Percentiles rank a stretch among this genome's conserved stretches.
These are phyloP conservation scores for Nomada goodeniana DNA, from an alignment of 2,888 invertebrate species.

Conservation along the genomic window DNA sequence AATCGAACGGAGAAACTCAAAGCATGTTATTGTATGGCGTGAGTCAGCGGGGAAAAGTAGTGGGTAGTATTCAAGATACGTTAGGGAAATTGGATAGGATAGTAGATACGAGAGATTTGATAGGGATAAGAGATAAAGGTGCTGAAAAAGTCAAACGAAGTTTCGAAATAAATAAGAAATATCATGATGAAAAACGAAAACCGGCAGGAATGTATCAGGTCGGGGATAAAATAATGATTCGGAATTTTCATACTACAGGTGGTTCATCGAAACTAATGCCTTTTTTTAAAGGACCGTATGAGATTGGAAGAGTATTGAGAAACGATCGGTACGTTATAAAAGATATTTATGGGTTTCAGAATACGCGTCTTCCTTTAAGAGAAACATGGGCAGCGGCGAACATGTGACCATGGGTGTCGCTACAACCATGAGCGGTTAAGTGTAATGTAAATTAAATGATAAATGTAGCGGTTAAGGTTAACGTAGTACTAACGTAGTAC, in stretches of 20 bases:
- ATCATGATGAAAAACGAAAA: conserved; percentile 72
- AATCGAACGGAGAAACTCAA: conserved; percentile 71
- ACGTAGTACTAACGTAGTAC: no score
- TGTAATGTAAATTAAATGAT: no score
- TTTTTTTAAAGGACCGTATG: conserved; percentile 62
- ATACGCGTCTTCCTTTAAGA: no score
- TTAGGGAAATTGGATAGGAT: no score
- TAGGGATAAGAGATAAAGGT: conserved; percentile 42
- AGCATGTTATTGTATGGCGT: conserved; percentile 49
- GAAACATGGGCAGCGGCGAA: no score
- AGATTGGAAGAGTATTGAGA: background rate
- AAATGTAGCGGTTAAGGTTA: no score
- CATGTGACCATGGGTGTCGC: no score
- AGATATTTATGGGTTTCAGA: no score
- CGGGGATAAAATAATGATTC: conserved; percentile 62
- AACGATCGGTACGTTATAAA: no score
- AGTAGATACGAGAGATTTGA: conserved; percentile 53
- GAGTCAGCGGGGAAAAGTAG: no score
- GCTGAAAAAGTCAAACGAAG: conserved; percentile 54
- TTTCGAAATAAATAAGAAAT: conserved; percentile 68
- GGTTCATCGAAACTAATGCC: conserved; percentile 21
- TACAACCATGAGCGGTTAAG: no score
- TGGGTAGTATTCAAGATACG: no score
- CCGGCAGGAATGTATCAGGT: conserved; percentile 41
- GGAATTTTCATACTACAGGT: conserved; percentile 31